Evolutionary conservation across 2,797 vertebrate genomes (phyloP), one percentile per base, ranked within the genome.

Genomic region (Emys orbicularis): DNA sequence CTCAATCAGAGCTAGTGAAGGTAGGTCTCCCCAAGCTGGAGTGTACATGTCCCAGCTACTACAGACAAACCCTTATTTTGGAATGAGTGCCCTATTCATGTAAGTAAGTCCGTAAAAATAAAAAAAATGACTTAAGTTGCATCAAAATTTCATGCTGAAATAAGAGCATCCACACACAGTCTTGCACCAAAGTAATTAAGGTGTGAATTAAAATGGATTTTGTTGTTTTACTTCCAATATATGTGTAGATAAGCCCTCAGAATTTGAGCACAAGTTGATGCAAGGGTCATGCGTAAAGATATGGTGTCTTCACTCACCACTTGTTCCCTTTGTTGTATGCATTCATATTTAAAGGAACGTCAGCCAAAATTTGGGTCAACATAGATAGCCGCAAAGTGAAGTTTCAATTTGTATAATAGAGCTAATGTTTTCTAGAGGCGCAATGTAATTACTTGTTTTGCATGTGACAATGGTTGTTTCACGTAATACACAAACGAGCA

Each of bases 401-500:
- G 0, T 41, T 34, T 16, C 25, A 34, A 44, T 23, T 37, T 23
- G n/a, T 72, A 23, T 72, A n/a, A 72, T 41, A 72, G 65, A 72
- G 19, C 19, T 18, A 1, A 47, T 8, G 34, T 27, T 61, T 74
- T 31, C 72, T 61, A 37, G 37, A 4, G 8, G 54, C 15, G 12
- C 19, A 0, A 1, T 34, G 50, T 34, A 5, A 1, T 0, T 9
- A 6, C 18, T 65, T 19, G 52, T 4, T 1, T 72, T 72, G 37
- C 65, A 41, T 10, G 16, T 3, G 0, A 19, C 59, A 57, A n/a
- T 11, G 54, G 12, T 49, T 23, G 59, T 83, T 53, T 72, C 68
- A 79, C 25, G 0, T 6, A 8, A n/a, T n/a, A n/a, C n/a, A n/a
- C n/a, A n/a, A 61, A 12, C 27, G 18, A 81, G 83, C 12, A 0